Evolutionary conservation across 1,140 invertebrate species (phyloP), one percentile per base, ranked within the genome.

Genomic region (Spodoptera frugiperda): DNA sequence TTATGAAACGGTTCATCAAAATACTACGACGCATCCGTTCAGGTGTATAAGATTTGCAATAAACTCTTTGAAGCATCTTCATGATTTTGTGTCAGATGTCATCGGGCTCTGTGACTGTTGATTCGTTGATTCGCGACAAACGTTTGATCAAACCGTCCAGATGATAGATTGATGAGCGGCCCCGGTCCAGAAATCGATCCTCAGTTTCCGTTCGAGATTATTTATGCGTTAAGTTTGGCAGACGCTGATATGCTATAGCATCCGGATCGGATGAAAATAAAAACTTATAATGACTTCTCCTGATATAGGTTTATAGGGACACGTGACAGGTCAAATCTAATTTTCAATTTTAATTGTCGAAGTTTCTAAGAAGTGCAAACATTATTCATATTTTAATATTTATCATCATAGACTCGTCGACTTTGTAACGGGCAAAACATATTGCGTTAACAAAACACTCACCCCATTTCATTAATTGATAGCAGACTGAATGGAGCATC

Each of bases 111-210:
- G 71, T 73, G 78, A 61, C 76, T 61, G 75, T 77, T 65, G 77
- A 78, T 78, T 85, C 63, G 75, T 77, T 65, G 77, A 78, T 78
- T 85, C 78, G 85, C 81, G 74, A 88, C 80, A 84, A 78, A 15
- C 88, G 82, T 91, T 92, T 92, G 91, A 92, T 92, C 91, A 77
- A 53, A 67, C 77, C 79, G 80, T 73, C 68, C 63, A 67, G 86
- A 78, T 77, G 90, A 91, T 82, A 84, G 90, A 91, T 86, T 89
- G 84, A 92, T 88, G 82, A 54, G 77, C 81, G 61, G 73, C 78
- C 77, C 84, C 82, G 80, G 61, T 59, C 75, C 82, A 83, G 79
- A 84, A 86, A 87, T 87, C 85, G 82, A 84, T 83, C 84, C 77
- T 74, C 80, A 73, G 79, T 85, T 83, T 90, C 85, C 89, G 83